Base-by-base conservation (phyloP, 2,797 vertebrate genomes). In the Pempheris klunzingeri region DNA sequence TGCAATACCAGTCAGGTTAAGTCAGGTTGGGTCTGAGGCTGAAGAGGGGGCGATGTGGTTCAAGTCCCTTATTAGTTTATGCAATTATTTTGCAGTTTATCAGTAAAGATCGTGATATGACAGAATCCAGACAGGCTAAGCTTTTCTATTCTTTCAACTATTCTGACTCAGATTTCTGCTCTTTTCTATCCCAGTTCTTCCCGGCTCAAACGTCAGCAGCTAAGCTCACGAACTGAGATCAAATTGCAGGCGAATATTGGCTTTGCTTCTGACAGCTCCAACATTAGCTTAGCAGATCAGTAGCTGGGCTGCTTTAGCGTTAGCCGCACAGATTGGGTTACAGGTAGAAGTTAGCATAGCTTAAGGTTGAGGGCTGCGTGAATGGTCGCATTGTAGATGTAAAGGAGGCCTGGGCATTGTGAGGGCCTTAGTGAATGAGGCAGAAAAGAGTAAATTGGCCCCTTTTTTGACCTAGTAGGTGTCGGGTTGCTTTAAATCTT, bases 401-500 rank as follows among this genome's bases (percentile, higher is more conserved):
- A 15, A 47, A 58, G 63, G 41, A 55, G 68, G 30, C 53, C 13
- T 0, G 12, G 41, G 28, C 63, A 59, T 71, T 76, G 77, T 70
- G 75, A 28, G 43, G 74, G 43, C 43, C 47, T 76, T 17, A 63
- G 43, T 53, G 86, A 76, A 63, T 8, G 63, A 68, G 55, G 49
- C 72, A 80, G 77, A 82, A 82, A 87, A 34, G 66, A 70, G 62
- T 85, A 83, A 83, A 90, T 68, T 64, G 65, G 50, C 22, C 55
- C 36, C 24, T 30, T 68, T 78, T 77, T 65, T 77, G 86, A 87
- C 86, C 83, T 28, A 34, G 49, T 22, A 18, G 68, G 90, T 81
- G 85, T 92, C 84, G 49, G 61, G 81, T 92, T 87, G 63, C 88
- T 68, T 81, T 81, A 77, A 90, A 90, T 81, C 84, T 72, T 65